Percentiles rank a stretch among this genome's conserved stretches.
These are phyloP conservation scores for Lonchura striata DNA, from an alignment of 2,113 vertebrate species.

Conservation along the genomic window DNA sequence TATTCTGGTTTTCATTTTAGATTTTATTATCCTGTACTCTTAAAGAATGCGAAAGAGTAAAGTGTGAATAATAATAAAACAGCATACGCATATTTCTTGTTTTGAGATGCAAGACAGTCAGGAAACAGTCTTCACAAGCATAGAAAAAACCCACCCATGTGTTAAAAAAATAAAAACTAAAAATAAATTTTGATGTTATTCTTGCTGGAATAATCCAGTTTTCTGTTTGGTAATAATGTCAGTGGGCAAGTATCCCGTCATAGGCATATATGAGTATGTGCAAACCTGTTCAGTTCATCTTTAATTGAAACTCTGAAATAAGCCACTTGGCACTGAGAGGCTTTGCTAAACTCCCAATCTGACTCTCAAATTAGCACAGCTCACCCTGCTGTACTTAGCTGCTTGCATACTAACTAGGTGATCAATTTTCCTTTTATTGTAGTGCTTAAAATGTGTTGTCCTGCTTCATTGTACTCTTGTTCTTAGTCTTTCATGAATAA, in stretches of 20 bases:
- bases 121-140: background rate
- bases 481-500: constrained; percentile 57
- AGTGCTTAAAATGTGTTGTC: constrained; percentile 19
- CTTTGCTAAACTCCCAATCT: constrained; percentile 38
- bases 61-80: background rate
- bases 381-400: constrained; percentile 10
- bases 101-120: background rate
- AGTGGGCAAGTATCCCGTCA: background rate
- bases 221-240: background rate
- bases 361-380: constrained; percentile 31
- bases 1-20: background rate
- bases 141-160: background rate
- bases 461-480: background rate
- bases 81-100: background rate
- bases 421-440: constrained; percentile 49
- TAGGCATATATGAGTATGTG: background rate
- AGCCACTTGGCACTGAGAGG: constrained; percentile 42
- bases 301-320: constrained; percentile 71
- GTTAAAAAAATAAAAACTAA: background rate
- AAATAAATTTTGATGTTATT: background rate
- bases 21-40: background rate
- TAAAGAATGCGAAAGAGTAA: background rate
- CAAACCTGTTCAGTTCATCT: constrained; percentile 46
- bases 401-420: constrained; percentile 50
- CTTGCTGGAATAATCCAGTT: background rate